Evolutionary conservation across 2,113 vertebrate species (phyloP).

Genomic region (Periophthalmodon schlosseri): DNA sequence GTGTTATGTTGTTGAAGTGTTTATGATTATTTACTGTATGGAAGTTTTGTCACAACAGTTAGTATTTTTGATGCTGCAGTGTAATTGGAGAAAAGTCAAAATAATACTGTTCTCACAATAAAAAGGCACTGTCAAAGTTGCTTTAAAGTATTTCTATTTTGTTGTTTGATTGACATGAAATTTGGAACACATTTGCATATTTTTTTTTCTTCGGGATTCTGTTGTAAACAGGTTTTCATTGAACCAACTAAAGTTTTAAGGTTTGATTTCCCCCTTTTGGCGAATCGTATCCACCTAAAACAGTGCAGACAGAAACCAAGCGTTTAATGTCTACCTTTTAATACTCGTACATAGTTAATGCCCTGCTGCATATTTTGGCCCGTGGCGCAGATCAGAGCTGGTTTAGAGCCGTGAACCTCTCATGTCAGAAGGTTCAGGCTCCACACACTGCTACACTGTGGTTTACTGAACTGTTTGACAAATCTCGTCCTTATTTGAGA

Average conservation of each 20-base stretch:
- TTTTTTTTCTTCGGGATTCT: neutral
- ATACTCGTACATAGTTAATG: constrained; percentile 48
- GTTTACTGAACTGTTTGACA: neutral
- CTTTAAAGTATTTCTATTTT: neutral
- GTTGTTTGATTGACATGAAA: neutral
- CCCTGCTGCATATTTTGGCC: constrained; percentile 36
- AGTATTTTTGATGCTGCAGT: neutral
- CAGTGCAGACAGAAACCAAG: constrained; percentile 14
- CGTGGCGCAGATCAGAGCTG: constrained; percentile 45
- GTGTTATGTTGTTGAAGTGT: neutral
- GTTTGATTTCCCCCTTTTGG: constrained; percentile 7
- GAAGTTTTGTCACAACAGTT: neutral
- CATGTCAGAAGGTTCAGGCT: constrained; percentile 38
- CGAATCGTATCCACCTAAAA: constrained; percentile 18
- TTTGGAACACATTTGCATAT: neutral
- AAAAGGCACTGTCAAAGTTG: neutral
- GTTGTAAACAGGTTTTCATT: neutral
- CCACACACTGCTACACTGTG: neutral
- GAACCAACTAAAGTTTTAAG: constrained; percentile 7
- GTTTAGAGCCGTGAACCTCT: constrained; percentile 45
- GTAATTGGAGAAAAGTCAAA: neutral
- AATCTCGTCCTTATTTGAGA: neutral
- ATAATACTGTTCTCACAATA: neutral
- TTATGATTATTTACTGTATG: neutral
- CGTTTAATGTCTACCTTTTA: constrained; percentile 42